Evolutionary conservation across 2,888 invertebrate genomes (phyloP).

Genomic region (Nesidiocoris tenuis): DNA sequence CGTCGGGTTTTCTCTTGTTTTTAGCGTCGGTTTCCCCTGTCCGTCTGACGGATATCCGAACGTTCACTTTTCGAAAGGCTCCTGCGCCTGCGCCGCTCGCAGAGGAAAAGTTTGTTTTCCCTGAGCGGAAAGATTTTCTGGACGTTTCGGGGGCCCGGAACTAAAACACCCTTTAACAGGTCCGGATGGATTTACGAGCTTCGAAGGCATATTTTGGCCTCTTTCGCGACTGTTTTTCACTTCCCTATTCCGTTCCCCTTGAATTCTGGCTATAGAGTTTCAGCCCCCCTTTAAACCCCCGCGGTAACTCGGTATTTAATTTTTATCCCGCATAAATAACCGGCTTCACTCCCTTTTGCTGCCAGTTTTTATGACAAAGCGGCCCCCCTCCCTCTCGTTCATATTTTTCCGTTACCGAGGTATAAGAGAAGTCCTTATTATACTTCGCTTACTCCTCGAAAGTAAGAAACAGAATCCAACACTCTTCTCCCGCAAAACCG

Average conservation of each 20-base stretch:
- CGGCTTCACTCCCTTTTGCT: neutral
- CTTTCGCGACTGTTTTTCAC: conserved; percentile 7
- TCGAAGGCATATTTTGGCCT: conserved; percentile 17
- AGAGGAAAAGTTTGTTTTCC: neutral
- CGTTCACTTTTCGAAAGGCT: conserved; percentile 2
- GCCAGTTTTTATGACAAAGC: neutral
- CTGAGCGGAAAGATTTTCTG: neutral
- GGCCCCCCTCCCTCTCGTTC: neutral
- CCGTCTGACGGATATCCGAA: conserved; percentile 16
- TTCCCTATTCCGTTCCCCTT: neutral
- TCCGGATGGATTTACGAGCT: conserved; percentile 24
- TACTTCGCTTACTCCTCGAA: neutral
- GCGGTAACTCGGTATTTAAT: conserved; percentile 18
- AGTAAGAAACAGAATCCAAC: neutral
- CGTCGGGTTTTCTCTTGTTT: neutral
- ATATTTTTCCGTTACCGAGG: neutral
- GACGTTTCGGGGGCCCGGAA: neutral
- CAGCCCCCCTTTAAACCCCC: neutral
- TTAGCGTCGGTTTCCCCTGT: conserved; percentile 1
- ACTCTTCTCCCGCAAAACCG: neutral
- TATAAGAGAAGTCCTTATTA: neutral
- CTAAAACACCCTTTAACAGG: conserved; percentile 28
- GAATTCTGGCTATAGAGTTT: neutral
- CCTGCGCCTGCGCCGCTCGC: neutral
- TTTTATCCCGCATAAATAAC: conserved; percentile 32